Evolutionary conservation across 2,888 invertebrate genomes (phyloP).

Genomic region (Penaeus monodon): DNA sequence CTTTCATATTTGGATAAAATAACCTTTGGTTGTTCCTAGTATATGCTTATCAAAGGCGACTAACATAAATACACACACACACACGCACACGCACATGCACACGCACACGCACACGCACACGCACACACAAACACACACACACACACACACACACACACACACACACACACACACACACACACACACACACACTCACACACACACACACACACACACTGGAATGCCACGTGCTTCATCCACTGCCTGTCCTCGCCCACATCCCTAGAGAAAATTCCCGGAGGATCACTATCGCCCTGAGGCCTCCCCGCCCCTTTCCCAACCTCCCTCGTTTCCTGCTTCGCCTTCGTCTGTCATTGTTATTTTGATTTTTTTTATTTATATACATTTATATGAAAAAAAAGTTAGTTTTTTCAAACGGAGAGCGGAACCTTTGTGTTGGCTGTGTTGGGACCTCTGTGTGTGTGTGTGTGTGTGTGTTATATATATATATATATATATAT

Average conservation of each 20-base stretch:
- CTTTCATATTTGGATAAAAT: too few species aligned
- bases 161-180: not conserved
- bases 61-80: not conserved
- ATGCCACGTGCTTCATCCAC: not conserved
- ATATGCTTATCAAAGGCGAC: too few species aligned
- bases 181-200: not conserved
- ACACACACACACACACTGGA: not conserved
- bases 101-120: not conserved
- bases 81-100: not conserved
- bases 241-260: not conserved
- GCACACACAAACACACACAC: not conserved
- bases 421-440: too few species aligned
- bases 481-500: slow-evolving; percentile 22
- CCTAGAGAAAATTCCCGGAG: not conserved
- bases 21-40: too few species aligned
- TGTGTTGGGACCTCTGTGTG: not conserved
- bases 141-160: not conserved
- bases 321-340: not conserved
- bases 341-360: not conserved
- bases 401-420: too few species aligned
- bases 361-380: not conserved
- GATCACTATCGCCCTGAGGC: not conserved
- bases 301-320: not conserved
- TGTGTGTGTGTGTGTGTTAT: not conserved
- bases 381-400: not conserved